phyloP scores from a whole-genome alignment of 2,888 invertebrate genomes.

The Empis stercorea region DNA sequence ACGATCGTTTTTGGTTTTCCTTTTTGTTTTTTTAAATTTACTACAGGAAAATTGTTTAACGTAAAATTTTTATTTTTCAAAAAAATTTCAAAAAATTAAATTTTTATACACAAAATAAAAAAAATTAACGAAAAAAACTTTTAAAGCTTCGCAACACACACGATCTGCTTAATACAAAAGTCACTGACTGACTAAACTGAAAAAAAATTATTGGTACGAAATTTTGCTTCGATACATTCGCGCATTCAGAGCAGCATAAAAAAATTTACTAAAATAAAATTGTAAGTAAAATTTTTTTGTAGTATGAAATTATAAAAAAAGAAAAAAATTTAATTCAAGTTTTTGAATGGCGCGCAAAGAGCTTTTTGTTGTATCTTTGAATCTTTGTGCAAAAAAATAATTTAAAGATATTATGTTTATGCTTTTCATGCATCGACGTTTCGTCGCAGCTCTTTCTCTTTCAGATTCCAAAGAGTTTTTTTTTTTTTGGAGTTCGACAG shows the following conservation, averaged over 20 bases:
- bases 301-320: background rate
- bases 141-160: background rate
- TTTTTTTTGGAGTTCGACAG: too few species aligned
- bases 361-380: too few species aligned
- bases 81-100: too few species aligned
- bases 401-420: too few species aligned
- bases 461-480: too few species aligned
- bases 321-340: background rate
- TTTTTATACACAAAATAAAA: too few species aligned
- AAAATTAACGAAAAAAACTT: background rate
- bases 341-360: background rate
- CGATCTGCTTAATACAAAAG: background rate
- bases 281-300: background rate
- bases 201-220: too few species aligned
- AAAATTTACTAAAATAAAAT: background rate
- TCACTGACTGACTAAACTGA: background rate
- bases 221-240: too few species aligned
- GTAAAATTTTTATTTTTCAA: background rate
- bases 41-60: too few species aligned
- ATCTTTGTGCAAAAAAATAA: too few species aligned
- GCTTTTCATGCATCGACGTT: too few species aligned
- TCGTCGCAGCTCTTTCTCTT: too few species aligned
- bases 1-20: background rate
- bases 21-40: background rate
- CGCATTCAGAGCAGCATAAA: background rate